Percentiles rank a stretch among this genome's conserved stretches.
These are phyloP conservation scores for Oostethus manadensis DNA, from an alignment of 2,113 vertebrate species.

Conservation along the genomic window DNA sequence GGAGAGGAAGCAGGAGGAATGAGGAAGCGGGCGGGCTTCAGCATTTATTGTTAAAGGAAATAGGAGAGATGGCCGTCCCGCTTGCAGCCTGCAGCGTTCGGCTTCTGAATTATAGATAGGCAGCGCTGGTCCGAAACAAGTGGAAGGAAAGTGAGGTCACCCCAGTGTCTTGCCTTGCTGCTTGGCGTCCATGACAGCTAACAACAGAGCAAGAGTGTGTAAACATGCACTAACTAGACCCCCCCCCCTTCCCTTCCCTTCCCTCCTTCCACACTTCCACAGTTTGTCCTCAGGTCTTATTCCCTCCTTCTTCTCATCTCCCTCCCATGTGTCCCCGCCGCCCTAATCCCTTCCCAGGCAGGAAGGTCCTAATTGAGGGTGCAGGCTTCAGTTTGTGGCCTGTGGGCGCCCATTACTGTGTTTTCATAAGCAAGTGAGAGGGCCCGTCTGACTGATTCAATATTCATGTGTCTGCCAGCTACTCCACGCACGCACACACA, in stretches of 20 bases:
- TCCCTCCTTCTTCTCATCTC: constrained; percentile 68
- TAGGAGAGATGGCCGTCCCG: constrained; percentile 54
- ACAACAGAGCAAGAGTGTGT: constrained; percentile 11
- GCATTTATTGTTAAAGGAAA: constrained; percentile 68
- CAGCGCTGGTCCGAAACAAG: constrained; percentile 3
- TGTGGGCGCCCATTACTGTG: constrained; percentile 82
- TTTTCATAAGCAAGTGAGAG: constrained; percentile 81
- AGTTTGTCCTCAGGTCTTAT: constrained; percentile 77
- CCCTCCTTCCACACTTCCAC: constrained; percentile 26
- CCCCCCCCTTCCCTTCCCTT: constrained; percentile 37
- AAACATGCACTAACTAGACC: constrained; percentile 37
- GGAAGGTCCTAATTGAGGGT: constrained; percentile 84
- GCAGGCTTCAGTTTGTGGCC: constrained; percentile 82
- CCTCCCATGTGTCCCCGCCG: constrained; percentile 75
- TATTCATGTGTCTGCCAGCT: constrained; percentile 84
- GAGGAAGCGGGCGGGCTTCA: constrained; percentile 49
- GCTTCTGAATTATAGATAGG: constrained; percentile 52
- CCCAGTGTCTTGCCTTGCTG: too few species aligned
- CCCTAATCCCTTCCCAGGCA: constrained; percentile 80
- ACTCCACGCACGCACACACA: constrained; percentile 72
- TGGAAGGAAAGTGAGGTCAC: constrained; percentile 1
- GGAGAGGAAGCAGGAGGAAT: constrained; percentile 22
- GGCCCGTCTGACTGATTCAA: constrained; percentile 82
- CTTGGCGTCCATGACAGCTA: not conserved
- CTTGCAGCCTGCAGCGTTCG: constrained; percentile 34